Conservation (phyloP, 1,140 invertebrate species). For the Macrocentrus cingulum region DNA sequence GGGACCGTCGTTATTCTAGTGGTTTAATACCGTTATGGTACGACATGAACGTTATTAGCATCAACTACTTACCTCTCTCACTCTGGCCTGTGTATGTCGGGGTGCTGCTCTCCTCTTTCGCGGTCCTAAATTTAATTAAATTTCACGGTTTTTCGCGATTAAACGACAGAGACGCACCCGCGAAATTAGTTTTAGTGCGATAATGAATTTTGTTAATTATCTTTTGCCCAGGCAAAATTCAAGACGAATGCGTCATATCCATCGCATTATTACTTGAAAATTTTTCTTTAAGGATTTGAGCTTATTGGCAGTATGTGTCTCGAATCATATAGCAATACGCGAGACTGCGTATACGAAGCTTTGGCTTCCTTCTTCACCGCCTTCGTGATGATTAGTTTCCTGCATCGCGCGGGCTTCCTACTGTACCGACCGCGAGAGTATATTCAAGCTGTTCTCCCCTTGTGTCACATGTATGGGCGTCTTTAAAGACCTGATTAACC, state of each 20-base stretch:
- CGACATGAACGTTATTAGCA: slow-evolving; percentile 52
- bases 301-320: neutral
- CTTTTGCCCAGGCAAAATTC: slow-evolving; percentile 23
- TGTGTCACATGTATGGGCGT: slow-evolving; percentile 6
- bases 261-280: too few relatives aligned
- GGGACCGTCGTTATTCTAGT: slow-evolving; percentile 49
- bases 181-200: slow-evolving; percentile 57
- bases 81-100: slow-evolving; percentile 8
- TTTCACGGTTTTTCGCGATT: slow-evolving; percentile 60
- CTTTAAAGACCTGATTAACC: slow-evolving; percentile 45
- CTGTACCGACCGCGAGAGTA: neutral
- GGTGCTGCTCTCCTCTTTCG: slow-evolving; percentile 41
- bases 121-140: slow-evolving; percentile 61
- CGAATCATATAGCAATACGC: too few relatives aligned
- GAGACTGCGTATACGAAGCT: slow-evolving; percentile 3
- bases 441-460: slow-evolving; percentile 20
- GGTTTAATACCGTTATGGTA: slow-evolving; percentile 52
- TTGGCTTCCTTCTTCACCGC: slow-evolving; percentile 3
- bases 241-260: too few relatives aligned
- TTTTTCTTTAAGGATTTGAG: too few relatives aligned
- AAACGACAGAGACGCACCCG: slow-evolving; percentile 48
- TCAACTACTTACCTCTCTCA: slow-evolving; percentile 43
- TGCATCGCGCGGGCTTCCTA: slow-evolving; percentile 21
- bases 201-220: slow-evolving; percentile 61
- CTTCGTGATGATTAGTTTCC: slow-evolving; percentile 26